These are phyloP conservation scores for Harpalus rufipes DNA, from an alignment of 2,888 invertebrate genomes.

Conservation along the genomic window DNA sequence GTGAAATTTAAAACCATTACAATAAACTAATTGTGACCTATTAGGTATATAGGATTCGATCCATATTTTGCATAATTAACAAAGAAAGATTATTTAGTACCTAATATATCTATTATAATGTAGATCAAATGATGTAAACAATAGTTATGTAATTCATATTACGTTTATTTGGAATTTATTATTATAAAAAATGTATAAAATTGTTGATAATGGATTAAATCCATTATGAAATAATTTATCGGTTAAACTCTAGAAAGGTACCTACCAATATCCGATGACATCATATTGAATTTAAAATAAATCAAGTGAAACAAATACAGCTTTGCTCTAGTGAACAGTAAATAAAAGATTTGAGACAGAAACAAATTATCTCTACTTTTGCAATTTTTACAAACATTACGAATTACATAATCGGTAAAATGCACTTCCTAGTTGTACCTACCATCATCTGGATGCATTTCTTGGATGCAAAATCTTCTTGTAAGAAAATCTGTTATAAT, in stretches of 20 bases:
- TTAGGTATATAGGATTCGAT: too few relatives aligned
- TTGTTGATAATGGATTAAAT: not conserved
- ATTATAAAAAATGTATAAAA: constrained; percentile 3
- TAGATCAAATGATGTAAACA: not conserved
- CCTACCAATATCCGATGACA: constrained; percentile 44
- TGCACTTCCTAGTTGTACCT: constrained; percentile 49
- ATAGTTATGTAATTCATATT: not conserved
- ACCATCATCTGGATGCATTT: not conserved
- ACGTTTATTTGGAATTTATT: not conserved
- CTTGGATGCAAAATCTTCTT: not conserved
- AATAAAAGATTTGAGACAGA: constrained; percentile 53
- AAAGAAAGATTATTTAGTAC: too few relatives aligned
- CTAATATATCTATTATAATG: too few relatives aligned
- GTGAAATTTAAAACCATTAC: too few relatives aligned
- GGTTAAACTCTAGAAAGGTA: constrained; percentile 51
- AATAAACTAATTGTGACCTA: too few relatives aligned
- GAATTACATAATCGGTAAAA: constrained; percentile 41
- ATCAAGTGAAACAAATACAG: constrained; percentile 62
- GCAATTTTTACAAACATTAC: constrained; percentile 55
- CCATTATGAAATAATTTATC: constrained; percentile 39
- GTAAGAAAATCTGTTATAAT: not conserved
- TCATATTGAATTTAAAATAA: constrained; percentile 52
- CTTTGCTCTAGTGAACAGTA: constrained; percentile 62
- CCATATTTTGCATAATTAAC: too few relatives aligned
- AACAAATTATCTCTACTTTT: constrained; percentile 59